These are phyloP conservation scores for Drosophila triauraria DNA, from an alignment of 1,140 invertebrate species.

Conservation along the genomic window DNA sequence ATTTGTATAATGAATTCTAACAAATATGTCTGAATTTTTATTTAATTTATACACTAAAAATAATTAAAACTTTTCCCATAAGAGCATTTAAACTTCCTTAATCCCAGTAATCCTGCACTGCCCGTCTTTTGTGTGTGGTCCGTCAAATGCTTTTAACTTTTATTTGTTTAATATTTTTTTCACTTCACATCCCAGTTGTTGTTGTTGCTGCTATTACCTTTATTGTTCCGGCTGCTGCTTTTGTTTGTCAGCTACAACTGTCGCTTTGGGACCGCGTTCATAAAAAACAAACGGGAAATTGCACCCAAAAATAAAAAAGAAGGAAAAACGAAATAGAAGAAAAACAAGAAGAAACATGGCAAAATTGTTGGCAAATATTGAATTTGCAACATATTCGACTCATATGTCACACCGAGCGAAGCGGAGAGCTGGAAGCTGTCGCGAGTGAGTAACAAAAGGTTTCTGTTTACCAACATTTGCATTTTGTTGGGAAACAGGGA, in stretches of 20 bases:
- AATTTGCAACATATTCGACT: conserved; percentile 84
- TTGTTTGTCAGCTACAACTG: conserved; percentile 72
- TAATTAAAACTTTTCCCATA: conserved; percentile 1
- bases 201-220: conserved; percentile 31
- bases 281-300: conserved; percentile 36
- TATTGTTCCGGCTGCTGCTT: conserved; percentile 40
- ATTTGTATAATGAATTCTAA: too few relatives aligned
- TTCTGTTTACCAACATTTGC: conserved; percentile 79
- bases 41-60: neutral
- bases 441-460: conserved; percentile 76
- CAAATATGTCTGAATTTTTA: too few relatives aligned
- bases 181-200: conserved; percentile 25
- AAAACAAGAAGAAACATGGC: conserved; percentile 65
- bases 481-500: conserved; percentile 13
- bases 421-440: conserved; percentile 49
- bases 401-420: conserved; percentile 68
- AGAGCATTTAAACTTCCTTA: conserved; percentile 32
- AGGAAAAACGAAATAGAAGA: conserved; percentile 34
- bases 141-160: conserved; percentile 77
- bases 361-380: conserved; percentile 85
- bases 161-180: conserved; percentile 70
- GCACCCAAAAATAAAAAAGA: conserved; percentile 1
- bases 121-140: conserved; percentile 41
- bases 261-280: conserved; percentile 47
- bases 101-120: neutral